Evolutionary conservation across 2,797 vertebrate species (phyloP).

Genomic region (Pipistrellus nathusii): DNA sequence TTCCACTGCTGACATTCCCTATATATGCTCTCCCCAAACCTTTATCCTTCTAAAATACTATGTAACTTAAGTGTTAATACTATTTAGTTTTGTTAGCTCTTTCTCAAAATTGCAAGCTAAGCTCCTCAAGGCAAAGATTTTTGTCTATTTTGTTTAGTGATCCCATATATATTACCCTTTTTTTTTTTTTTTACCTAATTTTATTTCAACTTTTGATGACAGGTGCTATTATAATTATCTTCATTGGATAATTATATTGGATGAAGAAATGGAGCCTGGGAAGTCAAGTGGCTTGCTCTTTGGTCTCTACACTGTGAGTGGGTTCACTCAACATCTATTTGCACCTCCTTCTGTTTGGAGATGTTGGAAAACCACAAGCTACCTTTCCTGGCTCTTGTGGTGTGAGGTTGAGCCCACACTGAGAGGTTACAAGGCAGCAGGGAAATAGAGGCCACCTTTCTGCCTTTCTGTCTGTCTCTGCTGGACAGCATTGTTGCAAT

Average conservation of each 20-base stretch:
- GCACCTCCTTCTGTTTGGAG: background rate
- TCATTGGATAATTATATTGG: background rate
- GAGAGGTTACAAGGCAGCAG: background rate
- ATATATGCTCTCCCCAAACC: too few species aligned
- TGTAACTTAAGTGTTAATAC: background rate
- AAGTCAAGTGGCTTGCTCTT: background rate
- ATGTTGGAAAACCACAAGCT: background rate
- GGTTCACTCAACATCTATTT: background rate
- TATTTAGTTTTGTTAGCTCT: background rate
- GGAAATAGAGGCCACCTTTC: background rate
- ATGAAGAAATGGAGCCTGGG: background rate
- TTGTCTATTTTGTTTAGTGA: background rate
- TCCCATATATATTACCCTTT: background rate
- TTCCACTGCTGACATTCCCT: rapidly evolving
- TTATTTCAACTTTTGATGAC: background rate
- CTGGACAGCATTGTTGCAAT: background rate
- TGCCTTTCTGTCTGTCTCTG: background rate
- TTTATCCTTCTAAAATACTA: background rate
- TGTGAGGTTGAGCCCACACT: background rate
- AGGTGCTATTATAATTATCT: background rate
- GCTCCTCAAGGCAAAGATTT: background rate
- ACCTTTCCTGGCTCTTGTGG: background rate
- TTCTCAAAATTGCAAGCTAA: background rate
- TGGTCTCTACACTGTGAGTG: background rate
- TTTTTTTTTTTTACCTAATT: background rate